Base-by-base conservation (phyloP, 2,888 invertebrate genomes). In the Lasius fuliginosus region DNA sequence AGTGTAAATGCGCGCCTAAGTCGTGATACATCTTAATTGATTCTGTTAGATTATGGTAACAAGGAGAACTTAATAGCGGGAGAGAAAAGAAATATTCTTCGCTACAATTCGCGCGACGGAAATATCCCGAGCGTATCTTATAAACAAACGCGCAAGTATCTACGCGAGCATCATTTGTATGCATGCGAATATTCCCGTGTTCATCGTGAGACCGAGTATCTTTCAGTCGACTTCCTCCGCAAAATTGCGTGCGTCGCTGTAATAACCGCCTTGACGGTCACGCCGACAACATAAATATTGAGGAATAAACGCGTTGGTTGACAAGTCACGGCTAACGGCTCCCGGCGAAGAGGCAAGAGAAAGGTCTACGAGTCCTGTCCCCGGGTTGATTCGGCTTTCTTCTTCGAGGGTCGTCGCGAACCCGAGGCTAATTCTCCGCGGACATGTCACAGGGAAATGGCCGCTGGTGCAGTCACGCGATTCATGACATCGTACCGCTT, bases 401-500 rank as follows among this genome's bases (percentile, higher is more conserved):
- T 84, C 62, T 79, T 86, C 71, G 58, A 81, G 73, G 73, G 56
- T 85, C 58, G 73, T 36, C 23, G 73, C n/a, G 58, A 49, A 30
- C 30, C 46, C 23, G 33, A 53, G 56, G 60, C 33, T 27, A 79
- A 74, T 68, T 82, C 84, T 75, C 81, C 77, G 82, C 58, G 62
- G 65, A 60, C 71, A 49, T 71, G 36, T 84, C 69, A 71, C 53
- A 77, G 69, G 64, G 76, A 71, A 82, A 86, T 49, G 71, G 76
- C 65, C 65, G 68, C 77, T 53, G 71, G 60, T 81, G 85, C 33
- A 92, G 93, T 94, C 94, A 94, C 94, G 94, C 94, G 93, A 94
- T 92, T 92, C 92, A 87, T 90, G 92, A 92, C 91, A 88, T 87
- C 92, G 93, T 92, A 92, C 92, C 92, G 92, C 92, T 92, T 93